These are phyloP conservation scores for Chromis chromis DNA, from an alignment of 2,797 vertebrate genomes.

Conservation along the genomic window DNA sequence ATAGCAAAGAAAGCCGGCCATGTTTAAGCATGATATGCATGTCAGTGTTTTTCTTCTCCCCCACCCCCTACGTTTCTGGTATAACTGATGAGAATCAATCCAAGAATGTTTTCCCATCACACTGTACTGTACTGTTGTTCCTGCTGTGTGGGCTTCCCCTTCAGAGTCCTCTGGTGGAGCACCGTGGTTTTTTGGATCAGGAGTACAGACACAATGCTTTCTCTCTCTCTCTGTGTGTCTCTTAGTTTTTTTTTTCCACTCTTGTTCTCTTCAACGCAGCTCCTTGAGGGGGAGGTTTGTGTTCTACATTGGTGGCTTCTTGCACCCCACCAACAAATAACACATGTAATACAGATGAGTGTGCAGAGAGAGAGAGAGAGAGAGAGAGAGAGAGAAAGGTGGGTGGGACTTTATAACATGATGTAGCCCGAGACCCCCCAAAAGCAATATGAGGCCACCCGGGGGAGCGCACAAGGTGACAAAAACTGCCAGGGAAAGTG, in stretches of 20 bases:
- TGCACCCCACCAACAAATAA: conserved; percentile 52
- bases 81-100: conserved; percentile 72
- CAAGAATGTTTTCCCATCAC: conserved; percentile 69
- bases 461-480: conserved; percentile 58
- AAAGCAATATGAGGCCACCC: conserved; percentile 70
- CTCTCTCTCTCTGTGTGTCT: conserved; percentile 49
- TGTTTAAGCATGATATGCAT: conserved; percentile 62
- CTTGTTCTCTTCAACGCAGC: conserved; percentile 42
- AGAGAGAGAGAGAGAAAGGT: conserved; percentile 21
- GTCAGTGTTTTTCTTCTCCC: conserved; percentile 51
- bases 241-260: conserved; percentile 22
- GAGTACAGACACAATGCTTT: conserved; percentile 60
- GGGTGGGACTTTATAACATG: conserved; percentile 59
- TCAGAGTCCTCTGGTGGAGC: conserved; percentile 51
- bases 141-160: conserved; percentile 80
- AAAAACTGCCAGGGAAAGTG: conserved; percentile 26
- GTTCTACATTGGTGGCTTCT: conserved; percentile 76
- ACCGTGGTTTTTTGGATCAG: conserved; percentile 55
- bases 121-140: conserved; percentile 61
- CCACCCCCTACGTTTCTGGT: conserved; percentile 51
- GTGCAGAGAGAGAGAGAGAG: conserved; percentile 16
- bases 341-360: conserved; percentile 78
- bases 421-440: conserved; percentile 60
- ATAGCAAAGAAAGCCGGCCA: conserved; percentile 57
- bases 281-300: conserved; percentile 60